These are phyloP conservation scores for Mobula hypostoma DNA, from an alignment of 2,113 vertebrate genomes.

Conservation along the genomic window DNA sequence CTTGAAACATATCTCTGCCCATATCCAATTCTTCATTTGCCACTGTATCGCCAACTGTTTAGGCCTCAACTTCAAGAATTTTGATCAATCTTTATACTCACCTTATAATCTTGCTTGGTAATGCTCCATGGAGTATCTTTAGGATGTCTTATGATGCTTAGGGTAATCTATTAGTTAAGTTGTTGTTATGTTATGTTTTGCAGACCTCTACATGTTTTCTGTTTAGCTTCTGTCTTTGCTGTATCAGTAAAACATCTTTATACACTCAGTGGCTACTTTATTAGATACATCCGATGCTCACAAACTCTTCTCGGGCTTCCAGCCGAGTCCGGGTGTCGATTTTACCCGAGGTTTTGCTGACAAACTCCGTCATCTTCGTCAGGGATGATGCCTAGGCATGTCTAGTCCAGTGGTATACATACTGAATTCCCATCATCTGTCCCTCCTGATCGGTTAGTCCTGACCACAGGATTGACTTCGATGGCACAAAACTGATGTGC, in stretches of 20 bases:
- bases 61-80: neutral
- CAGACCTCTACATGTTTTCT: neutral
- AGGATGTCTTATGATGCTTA: neutral
- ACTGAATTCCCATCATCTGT: no score
- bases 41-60: neutral
- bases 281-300: no score
- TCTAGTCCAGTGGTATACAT: no score
- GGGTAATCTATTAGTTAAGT: neutral
- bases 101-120: neutral
- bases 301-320: no score
- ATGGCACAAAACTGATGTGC: no score
- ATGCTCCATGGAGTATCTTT: neutral
- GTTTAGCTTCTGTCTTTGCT: neutral
- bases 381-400: no score
- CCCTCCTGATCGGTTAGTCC: no score
- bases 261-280: no score
- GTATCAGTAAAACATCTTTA: neutral
- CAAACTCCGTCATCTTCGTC: no score
- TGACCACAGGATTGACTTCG: no score
- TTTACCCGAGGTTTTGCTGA: no score
- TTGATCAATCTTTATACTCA: neutral
- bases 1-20: neutral
- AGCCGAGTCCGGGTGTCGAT: no score
- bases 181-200: neutral
- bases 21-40: neutral